Conservation (phyloP, 1,140 invertebrate genomes). For the Drosophila sechellia region DNA sequence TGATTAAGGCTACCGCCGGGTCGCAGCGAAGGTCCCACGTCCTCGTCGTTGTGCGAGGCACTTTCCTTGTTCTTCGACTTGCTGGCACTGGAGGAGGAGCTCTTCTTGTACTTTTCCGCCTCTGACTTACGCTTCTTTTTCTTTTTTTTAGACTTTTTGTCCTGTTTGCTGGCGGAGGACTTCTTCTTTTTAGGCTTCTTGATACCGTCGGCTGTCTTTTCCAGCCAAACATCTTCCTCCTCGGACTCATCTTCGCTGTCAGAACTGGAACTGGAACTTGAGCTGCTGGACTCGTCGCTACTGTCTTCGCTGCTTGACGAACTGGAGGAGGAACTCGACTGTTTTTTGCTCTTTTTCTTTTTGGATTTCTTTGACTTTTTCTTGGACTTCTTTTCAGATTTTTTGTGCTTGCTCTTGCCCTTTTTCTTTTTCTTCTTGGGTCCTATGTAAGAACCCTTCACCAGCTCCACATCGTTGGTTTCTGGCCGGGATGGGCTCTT, state of each 20-base stretch:
- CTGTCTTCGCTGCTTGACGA: conserved; percentile 39
- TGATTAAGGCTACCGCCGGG: conserved; percentile 89
- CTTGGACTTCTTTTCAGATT: conserved; percentile 86
- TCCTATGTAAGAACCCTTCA: conserved; percentile 85
- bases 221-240: conserved; percentile 68
- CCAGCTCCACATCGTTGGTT: conserved; percentile 64
- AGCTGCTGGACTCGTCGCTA: conserved; percentile 52
- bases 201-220: conserved; percentile 74
- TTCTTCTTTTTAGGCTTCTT: conserved; percentile 85
- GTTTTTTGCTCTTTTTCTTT: conserved; percentile 84
- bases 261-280: conserved; percentile 46
- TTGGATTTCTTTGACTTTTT: conserved; percentile 85
- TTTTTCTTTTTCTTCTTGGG: conserved; percentile 85
- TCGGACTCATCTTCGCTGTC: conserved; percentile 41
- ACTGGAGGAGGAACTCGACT: conserved; percentile 59
- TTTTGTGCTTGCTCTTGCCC: conserved; percentile 85
- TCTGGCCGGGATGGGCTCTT: conserved; percentile 88
- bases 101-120: conserved; percentile 51
- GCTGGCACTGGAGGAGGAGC: conserved; percentile 27
- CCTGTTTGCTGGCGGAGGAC: conserved; percentile 63
- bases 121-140: conserved; percentile 85
- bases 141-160: conserved; percentile 86
- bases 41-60: conserved; percentile 85
- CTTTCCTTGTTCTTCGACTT: conserved; percentile 81
- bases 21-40: conserved; percentile 90